Conservation (phyloP, 2,888 invertebrate species). For the Ethmia dodecea region DNA sequence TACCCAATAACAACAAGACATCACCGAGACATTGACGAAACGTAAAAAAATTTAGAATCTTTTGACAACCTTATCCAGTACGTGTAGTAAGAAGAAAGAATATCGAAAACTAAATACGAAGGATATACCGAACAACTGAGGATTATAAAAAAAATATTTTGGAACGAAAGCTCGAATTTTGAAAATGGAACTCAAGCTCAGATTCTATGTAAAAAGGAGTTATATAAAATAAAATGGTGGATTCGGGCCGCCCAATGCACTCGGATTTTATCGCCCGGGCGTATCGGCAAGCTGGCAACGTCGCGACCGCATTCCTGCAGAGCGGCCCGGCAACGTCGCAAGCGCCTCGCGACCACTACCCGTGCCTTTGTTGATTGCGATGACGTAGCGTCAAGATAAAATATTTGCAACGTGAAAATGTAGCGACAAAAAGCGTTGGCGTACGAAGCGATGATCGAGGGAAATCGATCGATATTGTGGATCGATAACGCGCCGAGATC, state of each 20-base stretch:
- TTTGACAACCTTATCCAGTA: too few relatives aligned
- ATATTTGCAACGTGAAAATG: conserved; percentile 50
- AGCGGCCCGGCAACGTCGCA: conserved; percentile 60
- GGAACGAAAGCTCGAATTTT: conserved; percentile 17
- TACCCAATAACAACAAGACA: too few relatives aligned
- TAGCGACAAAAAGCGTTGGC: conserved; percentile 7
- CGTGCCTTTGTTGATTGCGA: conserved; percentile 43
- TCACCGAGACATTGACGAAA: too few relatives aligned
- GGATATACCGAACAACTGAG: too few relatives aligned
- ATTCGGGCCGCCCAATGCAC: conserved; percentile 67
- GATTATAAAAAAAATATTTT: too few relatives aligned
- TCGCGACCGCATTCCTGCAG: conserved; percentile 63
- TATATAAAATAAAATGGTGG: conserved; percentile 47
- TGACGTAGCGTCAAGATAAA: conserved; percentile 55
- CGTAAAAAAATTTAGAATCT: too few relatives aligned
- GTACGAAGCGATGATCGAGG: conserved; percentile 1
- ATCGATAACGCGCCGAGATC: not conserved
- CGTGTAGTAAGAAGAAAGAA: too few relatives aligned
- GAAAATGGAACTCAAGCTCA: too few relatives aligned
- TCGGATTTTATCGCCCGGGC: conserved; percentile 55
- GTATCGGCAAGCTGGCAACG: conserved; percentile 59
- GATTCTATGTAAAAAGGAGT: not conserved
- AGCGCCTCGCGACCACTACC: conserved; percentile 33
- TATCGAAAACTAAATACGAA: too few relatives aligned
- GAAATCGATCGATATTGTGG: not conserved